Evolutionary conservation across 2,888 invertebrate species (phyloP).

Genomic region (Euclidia mi): DNA sequence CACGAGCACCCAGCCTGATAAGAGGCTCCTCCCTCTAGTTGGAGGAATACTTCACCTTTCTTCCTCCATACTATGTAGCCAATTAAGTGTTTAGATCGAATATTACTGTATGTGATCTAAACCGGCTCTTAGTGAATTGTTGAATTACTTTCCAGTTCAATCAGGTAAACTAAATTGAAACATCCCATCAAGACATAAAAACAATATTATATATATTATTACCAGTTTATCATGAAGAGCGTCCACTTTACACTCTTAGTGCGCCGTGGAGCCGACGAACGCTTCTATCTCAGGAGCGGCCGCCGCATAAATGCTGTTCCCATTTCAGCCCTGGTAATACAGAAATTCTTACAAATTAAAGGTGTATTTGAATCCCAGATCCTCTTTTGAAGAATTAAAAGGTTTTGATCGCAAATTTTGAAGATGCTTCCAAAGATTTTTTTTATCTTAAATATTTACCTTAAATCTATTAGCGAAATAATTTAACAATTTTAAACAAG

Average conservation of each 20-base stretch:
- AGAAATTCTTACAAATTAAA: conserved; percentile 29
- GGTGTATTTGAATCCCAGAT: conserved; percentile 19
- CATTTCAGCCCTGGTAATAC: conserved; percentile 67
- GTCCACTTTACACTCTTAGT: conserved; percentile 86
- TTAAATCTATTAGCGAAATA: conserved; percentile 35
- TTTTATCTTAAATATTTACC: conserved; percentile 32
- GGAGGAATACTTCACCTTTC: no score
- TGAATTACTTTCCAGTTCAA: no score
- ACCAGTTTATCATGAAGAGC: conserved; percentile 88
- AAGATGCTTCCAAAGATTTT: conserved; percentile 34
- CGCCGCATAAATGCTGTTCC: conserved; percentile 83
- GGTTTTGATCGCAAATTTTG: conserved; percentile 25
- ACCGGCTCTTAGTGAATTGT: no score
- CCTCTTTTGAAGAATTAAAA: conserved; percentile 21
- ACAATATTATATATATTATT: conserved; percentile 79
- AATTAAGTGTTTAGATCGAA: no score
- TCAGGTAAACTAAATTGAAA: no score
- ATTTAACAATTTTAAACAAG: conserved; percentile 37
- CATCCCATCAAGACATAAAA: no score
- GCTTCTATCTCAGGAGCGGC: conserved; percentile 84
- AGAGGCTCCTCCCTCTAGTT: no score
- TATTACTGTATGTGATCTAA: no score
- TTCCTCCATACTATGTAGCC: no score
- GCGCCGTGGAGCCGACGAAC: conserved; percentile 83
- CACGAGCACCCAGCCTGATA: no score